Evolutionary conservation across 2,888 invertebrate species (phyloP).

Genomic region (Glomeris marginata): DNA sequence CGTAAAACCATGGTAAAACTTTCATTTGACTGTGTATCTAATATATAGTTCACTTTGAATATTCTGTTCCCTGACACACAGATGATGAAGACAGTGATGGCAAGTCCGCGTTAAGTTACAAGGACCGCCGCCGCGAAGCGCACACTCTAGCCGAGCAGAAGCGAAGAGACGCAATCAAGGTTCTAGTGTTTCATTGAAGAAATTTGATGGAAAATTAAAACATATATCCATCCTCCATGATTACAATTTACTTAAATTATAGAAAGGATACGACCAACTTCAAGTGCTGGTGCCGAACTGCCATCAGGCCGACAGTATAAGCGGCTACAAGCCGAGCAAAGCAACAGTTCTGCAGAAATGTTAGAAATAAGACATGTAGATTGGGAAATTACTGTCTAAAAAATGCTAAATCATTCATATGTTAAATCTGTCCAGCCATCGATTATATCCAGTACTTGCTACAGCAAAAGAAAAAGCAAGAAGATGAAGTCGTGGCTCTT

Average conservation of each 20-base stretch:
- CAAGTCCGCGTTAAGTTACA: slow-evolving; percentile 63
- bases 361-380: slow-evolving; percentile 20
- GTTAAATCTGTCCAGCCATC: slow-evolving; percentile 25
- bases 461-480: slow-evolving; percentile 82
- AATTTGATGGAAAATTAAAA: no score
- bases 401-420: not conserved
- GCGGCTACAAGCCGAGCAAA: slow-evolving; percentile 85
- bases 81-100: slow-evolving; percentile 47
- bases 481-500: slow-evolving; percentile 79
- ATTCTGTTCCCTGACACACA: slow-evolving; percentile 20
- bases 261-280: slow-evolving; percentile 82
- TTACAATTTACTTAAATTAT: no score
- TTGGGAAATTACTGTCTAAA: not conserved
- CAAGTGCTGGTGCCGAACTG: slow-evolving; percentile 88
- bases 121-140: slow-evolving; percentile 82
- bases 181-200: no score
- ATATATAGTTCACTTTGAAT: not conserved
- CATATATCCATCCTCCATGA: no score
- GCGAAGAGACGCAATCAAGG: slow-evolving; percentile 85
- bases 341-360: slow-evolving; percentile 86
- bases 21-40: not conserved
- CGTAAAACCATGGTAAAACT: not conserved
- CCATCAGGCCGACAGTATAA: slow-evolving; percentile 65
- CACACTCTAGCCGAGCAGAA: slow-evolving; percentile 96
- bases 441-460: slow-evolving; percentile 58